Evolutionary conservation across 2,888 invertebrate genomes (phyloP), one percentile per base, ranked within the genome.

Genomic region (Eupithecia vulgata): DNA sequence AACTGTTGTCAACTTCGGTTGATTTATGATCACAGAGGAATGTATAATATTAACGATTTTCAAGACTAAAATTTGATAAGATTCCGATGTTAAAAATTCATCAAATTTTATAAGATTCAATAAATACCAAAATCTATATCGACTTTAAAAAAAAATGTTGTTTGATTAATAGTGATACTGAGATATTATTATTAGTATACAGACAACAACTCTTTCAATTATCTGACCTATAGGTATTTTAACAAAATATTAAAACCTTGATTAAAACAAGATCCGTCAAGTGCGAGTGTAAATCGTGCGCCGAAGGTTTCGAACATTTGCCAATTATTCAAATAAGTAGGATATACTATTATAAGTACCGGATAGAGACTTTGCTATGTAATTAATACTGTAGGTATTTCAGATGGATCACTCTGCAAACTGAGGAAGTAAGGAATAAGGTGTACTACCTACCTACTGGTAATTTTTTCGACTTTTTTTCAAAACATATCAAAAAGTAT

Each of bases 1-100:
- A 45, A 48, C 48, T 48, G 48, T 48, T 48, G 48, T n/a, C 48
- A 48, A n/a, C 48, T 48, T n/a, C n/a, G n/a, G 48, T n/a, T 48
- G 48, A 48, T 48, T 45, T 45, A 45, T 45, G 17, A 45, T 45
- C 48, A n/a, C 8, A 45, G 17, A 17, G 5, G 42, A 45, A 48
- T 8, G 17, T 42, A 5, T 42, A 45, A 45, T 45, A 6, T 45
- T 45, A 48, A 48, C 7, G n/a, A n/a, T 7, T n/a, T 8, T 48
- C n/a, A 52, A n/a, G 48, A 48, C n/a, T 48, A 10, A 52, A 21
- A 52, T 52, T 52, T 4, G 10, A 52, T 10, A 4, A 21, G 48
- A 21, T 52, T 52, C n/a, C 10, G 48, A 52, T 10, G 48, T 52
- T n/a, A 48, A 10, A 3, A 52, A 21, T 21, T 52, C 10, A 3